Percentiles rank a stretch among this genome's conserved stretches.
Evolutionary conservation across 2,888 invertebrate species (phyloP).

Genomic region (Magallana nippona): DNA sequence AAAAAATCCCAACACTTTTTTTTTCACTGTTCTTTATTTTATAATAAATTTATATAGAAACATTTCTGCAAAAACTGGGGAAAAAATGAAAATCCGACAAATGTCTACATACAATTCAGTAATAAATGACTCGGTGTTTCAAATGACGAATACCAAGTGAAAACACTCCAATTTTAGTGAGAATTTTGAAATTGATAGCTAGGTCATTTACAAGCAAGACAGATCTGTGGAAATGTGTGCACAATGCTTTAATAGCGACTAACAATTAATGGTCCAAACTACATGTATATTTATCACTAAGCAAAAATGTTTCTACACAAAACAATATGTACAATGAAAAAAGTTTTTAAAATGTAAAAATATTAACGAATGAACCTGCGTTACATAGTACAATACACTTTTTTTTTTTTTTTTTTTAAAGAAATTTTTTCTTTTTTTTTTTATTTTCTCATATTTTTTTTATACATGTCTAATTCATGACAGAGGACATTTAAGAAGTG

Average conservation of each 20-base stretch:
- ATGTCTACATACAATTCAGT: background rate
- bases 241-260: no score
- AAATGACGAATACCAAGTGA: no score
- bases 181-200: no score
- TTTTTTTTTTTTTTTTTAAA: conserved; percentile 41
- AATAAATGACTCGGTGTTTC: no score
- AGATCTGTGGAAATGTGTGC: no score
- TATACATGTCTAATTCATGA: conserved; percentile 48
- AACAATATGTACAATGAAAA: conserved; percentile 7
- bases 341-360: background rate
- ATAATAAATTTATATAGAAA: conserved; percentile 35
- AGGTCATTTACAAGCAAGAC: no score
- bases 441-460: conserved; percentile 37
- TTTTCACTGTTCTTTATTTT: conserved; percentile 23
- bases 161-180: no score
- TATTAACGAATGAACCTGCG: conserved; percentile 35
- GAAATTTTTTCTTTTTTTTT: conserved; percentile 42
- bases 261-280: background rate
- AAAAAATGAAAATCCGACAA: background rate
- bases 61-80: conserved; percentile 34
- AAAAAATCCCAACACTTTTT: no score
- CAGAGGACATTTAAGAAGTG: conserved; percentile 41
- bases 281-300: background rate
- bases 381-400: conserved; percentile 40
- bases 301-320: conserved; percentile 45